Evolutionary conservation across 2,797 vertebrate genomes (phyloP), one percentile per base, ranked within the genome.

Genomic region (Cyprinodon diabolis): DNA sequence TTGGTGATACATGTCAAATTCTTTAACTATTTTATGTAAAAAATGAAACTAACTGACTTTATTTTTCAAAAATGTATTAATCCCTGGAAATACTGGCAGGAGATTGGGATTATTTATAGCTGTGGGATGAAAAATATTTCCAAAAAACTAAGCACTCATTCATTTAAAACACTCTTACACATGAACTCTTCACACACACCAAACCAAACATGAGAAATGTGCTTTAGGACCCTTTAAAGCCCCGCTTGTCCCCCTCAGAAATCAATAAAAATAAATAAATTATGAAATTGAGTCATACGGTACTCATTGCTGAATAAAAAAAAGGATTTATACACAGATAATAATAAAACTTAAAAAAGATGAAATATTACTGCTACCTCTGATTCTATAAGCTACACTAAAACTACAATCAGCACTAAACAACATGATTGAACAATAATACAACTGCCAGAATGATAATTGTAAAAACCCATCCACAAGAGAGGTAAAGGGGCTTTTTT

Each of bases 401-500:
- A 78, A 88, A 90, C 88, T 89, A 90, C 88, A 81, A 80, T 81
- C 72, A 80, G 83, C 87, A 91, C 84, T 86, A 79, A 86, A 92
- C 86, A 23, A 90, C 83, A 88, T 37, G 79, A 84, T 85, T 84
- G 77, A 90, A 87, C 78, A 86, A 88, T 81, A 89, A 86, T 83
- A 84, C 77, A 89, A 93, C 87, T 90, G 90, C 85, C 84, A 84
- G 86, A 86, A 87, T 88, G 84, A 89, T 85, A 89, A 86, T 83
- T 79, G 78, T 75, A 90, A 90, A 90, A 90, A 69, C 23, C 82
- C 90, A 89, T 92, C 90, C 91, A 91, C 93, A 87, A 94, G 90
- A 93, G 93, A 94, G 94, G 93, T 94, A 94, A 93, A 92, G 92
- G 94, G 93, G 91, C 90, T 91, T 92, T 30, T 3, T 30, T 3